Evolutionary conservation across 2,888 invertebrate species (phyloP).

Genomic region (Dusona sp.): DNA sequence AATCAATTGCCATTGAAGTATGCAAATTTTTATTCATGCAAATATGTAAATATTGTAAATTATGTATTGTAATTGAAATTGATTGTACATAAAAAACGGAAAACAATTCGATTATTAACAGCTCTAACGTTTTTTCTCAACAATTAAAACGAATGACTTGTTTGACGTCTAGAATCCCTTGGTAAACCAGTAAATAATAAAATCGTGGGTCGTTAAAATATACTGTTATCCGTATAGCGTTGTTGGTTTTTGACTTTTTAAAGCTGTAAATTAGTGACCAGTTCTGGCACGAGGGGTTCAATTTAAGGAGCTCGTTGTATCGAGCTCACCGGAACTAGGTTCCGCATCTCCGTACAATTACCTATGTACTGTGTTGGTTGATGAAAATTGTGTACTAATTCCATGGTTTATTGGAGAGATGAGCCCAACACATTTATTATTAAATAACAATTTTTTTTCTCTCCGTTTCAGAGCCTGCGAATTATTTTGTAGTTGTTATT

Average conservation of each 20-base stretch:
- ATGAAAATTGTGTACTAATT: conserved; percentile 47
- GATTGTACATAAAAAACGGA: not conserved
- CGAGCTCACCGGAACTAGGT: conserved; percentile 17
- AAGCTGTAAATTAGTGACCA: conserved; percentile 54
- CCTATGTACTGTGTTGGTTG: conserved; percentile 31
- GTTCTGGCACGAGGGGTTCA: conserved; percentile 37
- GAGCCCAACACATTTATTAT: not conserved
- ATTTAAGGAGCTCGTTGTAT: conserved; percentile 62
- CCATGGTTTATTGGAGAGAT: not conserved
- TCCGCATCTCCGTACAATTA: conserved; percentile 16
- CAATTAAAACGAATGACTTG: not conserved
- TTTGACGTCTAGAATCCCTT: not conserved
- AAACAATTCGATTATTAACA: not conserved
- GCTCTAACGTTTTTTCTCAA: not conserved
- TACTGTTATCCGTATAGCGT: conserved; percentile 9
- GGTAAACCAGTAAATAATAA: conserved; percentile 25
- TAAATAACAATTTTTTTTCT: conserved; percentile 12
- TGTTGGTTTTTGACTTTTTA: conserved; percentile 32
- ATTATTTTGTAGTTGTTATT: conserved; percentile 11
- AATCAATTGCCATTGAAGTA: not conserved
- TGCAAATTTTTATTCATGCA: not conserved
- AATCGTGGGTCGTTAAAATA: conserved; percentile 31
- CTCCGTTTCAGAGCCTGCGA: conserved; percentile 49
- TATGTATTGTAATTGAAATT: too few species aligned
- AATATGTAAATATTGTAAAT: not conserved